These are phyloP conservation scores for Drosophila lacicola DNA, from an alignment of 2,888 invertebrate species.

Conservation along the genomic window DNA sequence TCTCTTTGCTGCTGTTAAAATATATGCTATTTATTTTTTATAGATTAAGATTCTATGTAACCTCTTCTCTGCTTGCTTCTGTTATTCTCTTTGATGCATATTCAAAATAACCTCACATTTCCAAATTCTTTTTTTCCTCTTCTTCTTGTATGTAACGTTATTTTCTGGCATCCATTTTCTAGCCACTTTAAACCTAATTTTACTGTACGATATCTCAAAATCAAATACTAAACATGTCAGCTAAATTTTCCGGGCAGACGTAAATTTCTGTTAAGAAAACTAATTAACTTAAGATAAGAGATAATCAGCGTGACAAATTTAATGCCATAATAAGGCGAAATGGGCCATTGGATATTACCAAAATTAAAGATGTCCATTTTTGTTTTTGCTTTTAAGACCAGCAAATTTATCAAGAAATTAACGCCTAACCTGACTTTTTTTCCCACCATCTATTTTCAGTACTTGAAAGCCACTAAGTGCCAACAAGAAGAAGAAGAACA, in stretches of 20 bases:
- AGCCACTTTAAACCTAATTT: not conserved
- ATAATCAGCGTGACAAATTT: conserved; percentile 64
- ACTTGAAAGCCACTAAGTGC: conserved; percentile 27
- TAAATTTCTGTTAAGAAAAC: conserved; percentile 25
- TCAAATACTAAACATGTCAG: conserved; percentile 48
- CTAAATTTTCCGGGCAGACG: not conserved
- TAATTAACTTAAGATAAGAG: conserved; percentile 58
- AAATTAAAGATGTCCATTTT: conserved; percentile 13
- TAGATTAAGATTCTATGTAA: too few relatives aligned
- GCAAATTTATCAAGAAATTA: conserved; percentile 63
- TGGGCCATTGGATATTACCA: not conserved
- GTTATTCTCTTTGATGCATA: too few relatives aligned
- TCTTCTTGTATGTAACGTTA: not conserved
- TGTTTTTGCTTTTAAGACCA: conserved; percentile 19
- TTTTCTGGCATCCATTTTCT: not conserved
- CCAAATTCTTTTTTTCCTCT: too few relatives aligned
- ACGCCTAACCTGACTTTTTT: conserved; percentile 34
- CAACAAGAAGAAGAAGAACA: conserved; percentile 5
- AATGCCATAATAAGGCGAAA: conserved; percentile 29
- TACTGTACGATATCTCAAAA: conserved; percentile 25
- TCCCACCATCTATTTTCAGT: not conserved
- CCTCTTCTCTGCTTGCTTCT: too few relatives aligned
- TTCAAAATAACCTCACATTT: too few relatives aligned
- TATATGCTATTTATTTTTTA: too few relatives aligned
- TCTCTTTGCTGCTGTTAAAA: too few relatives aligned